phyloP scores from a whole-genome alignment of 2,797 vertebrate species.

The Podarcis lilfordi region DNA sequence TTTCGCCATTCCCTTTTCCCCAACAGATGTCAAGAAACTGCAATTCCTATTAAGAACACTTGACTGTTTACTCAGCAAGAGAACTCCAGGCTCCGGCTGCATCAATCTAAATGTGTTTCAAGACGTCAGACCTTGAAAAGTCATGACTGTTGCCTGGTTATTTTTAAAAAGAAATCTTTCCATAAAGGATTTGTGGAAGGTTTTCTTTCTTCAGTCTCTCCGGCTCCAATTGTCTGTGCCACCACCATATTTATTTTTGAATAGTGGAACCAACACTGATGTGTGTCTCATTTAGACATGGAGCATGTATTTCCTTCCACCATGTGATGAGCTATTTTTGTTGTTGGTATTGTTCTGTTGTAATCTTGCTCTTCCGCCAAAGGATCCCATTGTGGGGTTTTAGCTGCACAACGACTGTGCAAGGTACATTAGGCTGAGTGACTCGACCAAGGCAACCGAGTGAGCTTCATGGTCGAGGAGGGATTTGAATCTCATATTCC shows the following conservation, averaged over 20 bases:
- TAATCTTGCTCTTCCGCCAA: neutral
- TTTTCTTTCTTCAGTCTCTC: constrained; percentile 47
- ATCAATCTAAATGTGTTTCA: constrained; percentile 84
- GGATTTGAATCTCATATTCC: neutral
- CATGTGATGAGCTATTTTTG: constrained; percentile 3
- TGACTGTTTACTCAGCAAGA: constrained; percentile 85
- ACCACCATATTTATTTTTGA: constrained; percentile 32
- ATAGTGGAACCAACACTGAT: constrained; percentile 62
- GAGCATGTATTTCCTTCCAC: constrained; percentile 16
- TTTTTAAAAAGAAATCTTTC: constrained; percentile 83
- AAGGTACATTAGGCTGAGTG: neutral
- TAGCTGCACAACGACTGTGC: neutral
- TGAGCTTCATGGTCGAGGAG: neutral
- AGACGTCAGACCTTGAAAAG: constrained; percentile 81
- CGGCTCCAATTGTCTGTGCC: constrained; percentile 40
- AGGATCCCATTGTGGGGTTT: neutral
- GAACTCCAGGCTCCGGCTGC: constrained; percentile 79
- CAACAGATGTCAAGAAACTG: constrained; percentile 87
- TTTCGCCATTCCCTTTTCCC: constrained; percentile 85
- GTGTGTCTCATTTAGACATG: constrained; percentile 45
- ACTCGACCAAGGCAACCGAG: neutral
- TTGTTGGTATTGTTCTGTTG: neutral
- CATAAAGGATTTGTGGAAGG: constrained; percentile 77
- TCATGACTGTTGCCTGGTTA: constrained; percentile 79
- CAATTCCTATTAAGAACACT: constrained; percentile 88